Conservation (phyloP, 2,888 invertebrate species). For the Cylloceria caligata region DNA sequence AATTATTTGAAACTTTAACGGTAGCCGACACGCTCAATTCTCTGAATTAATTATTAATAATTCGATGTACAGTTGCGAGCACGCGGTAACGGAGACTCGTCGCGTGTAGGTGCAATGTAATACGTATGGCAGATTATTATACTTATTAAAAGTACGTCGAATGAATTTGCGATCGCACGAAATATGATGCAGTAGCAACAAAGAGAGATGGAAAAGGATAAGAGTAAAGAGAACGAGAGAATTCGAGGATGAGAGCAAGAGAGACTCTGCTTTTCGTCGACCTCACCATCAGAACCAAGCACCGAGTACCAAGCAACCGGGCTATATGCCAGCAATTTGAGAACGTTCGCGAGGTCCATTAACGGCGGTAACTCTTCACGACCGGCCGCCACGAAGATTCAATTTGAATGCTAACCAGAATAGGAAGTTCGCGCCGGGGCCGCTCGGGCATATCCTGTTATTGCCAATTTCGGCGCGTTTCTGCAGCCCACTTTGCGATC, state of each 20-base stretch:
- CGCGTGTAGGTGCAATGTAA: constrained; percentile 15
- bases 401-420: constrained; percentile 84
- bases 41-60: constrained; percentile 45
- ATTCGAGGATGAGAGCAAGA: constrained; percentile 42
- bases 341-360: constrained; percentile 81
- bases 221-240: constrained; percentile 21
- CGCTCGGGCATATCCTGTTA: constrained; percentile 78
- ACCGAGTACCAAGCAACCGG: constrained; percentile 56
- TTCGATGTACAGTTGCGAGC: constrained; percentile 13
- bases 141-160: constrained; percentile 61
- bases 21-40: constrained; percentile 16
- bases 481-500: constrained; percentile 83
- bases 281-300: constrained; percentile 52
- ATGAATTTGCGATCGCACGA: constrained; percentile 57
- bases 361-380: constrained; percentile 82
- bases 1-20: constrained; percentile 13
- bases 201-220: constrained; percentile 9
- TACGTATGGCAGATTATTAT: constrained; percentile 55
- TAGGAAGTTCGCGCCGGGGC: constrained; percentile 80
- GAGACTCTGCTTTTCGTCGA: constrained; percentile 60
- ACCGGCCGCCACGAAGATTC: constrained; percentile 82
- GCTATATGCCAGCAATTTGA: constrained; percentile 79
- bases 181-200: constrained; percentile 28
- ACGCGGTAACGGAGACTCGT: constrained; percentile 34
- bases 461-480: constrained; percentile 82